A percentile compares a stretch with the other conserved stretches of the same genome.
phyloP scores from a whole-genome alignment of 1,140 invertebrate species.

The Forficula auricularia region DNA sequence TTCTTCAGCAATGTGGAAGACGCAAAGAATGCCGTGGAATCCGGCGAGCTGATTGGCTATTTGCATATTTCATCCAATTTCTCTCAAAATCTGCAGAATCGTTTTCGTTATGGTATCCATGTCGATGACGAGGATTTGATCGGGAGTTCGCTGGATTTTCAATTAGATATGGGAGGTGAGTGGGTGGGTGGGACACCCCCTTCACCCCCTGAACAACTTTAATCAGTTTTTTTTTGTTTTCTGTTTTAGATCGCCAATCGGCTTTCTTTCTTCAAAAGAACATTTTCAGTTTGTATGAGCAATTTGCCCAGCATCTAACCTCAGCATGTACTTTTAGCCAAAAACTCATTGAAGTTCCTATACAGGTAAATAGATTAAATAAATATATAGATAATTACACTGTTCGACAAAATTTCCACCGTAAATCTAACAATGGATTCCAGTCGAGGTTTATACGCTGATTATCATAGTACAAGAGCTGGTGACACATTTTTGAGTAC shows the following conservation, averaged over 20 bases:
- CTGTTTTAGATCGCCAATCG: slow-evolving; percentile 48
- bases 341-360: slow-evolving; percentile 35
- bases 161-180: slow-evolving; percentile 53
- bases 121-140: slow-evolving; percentile 30
- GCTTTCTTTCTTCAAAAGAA: slow-evolving; percentile 40
- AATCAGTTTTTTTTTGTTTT: slow-evolving; percentile 8
- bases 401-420: no score
- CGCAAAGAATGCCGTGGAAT: slow-evolving; percentile 38
- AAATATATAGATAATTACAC: no score
- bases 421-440: no score
- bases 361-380: slow-evolving; percentile 18
- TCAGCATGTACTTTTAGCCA: slow-evolving; percentile 36
- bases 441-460: no score
- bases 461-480: no score
- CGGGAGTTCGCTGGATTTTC: slow-evolving; percentile 40
- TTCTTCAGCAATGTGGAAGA: slow-evolving; percentile 33
- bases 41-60: slow-evolving; percentile 45
- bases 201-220: background rate
- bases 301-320: slow-evolving; percentile 35
- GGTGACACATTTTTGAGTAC: no score
- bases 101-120: slow-evolving; percentile 34
- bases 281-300: slow-evolving; percentile 40
- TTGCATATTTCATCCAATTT: slow-evolving; percentile 59
- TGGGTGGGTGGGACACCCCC: slow-evolving; percentile 8
- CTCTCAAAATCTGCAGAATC: slow-evolving; percentile 37